Evolutionary conservation across 2,888 invertebrate species (phyloP).

Genomic region (Alentia gelatinosa): DNA sequence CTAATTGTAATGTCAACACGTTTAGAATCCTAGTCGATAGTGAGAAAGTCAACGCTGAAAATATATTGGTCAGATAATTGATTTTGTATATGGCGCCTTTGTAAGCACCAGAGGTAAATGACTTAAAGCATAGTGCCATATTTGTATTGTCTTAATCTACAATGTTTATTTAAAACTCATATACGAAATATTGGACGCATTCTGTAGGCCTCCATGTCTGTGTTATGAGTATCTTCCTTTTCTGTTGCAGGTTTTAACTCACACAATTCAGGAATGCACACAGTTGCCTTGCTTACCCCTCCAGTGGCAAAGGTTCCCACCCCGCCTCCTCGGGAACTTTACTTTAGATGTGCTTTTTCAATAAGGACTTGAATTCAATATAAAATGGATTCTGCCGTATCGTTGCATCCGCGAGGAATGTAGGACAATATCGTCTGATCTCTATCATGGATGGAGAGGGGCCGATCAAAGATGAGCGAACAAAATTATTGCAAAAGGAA

Average conservation of each 20-base stretch:
- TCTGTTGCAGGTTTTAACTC: slow-evolving; percentile 13
- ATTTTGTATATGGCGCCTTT: too few relatives aligned
- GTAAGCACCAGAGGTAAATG: too few relatives aligned
- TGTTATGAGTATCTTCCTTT: neutral
- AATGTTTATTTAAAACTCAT: too few relatives aligned
- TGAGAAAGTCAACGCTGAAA: too few relatives aligned
- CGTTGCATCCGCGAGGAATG: slow-evolving; percentile 6
- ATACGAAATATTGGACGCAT: too few relatives aligned
- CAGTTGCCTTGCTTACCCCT: slow-evolving; percentile 35
- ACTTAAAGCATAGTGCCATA: too few relatives aligned
- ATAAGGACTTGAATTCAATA: slow-evolving; percentile 32
- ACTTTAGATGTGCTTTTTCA: neutral
- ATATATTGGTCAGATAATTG: too few relatives aligned
- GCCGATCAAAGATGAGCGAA: slow-evolving; percentile 48
- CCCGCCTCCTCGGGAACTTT: neutral
- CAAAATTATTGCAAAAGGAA: slow-evolving; percentile 32
- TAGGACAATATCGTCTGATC: neutral
- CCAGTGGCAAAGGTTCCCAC: neutral
- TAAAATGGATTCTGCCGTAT: slow-evolving; percentile 28
- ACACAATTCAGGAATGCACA: slow-evolving; percentile 42
- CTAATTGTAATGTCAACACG: too few relatives aligned
- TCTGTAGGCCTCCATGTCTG: neutral
- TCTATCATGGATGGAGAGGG: slow-evolving; percentile 53
- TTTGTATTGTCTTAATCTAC: too few relatives aligned
- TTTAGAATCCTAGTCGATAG: too few relatives aligned